Evolutionary conservation across 2,797 vertebrate genomes (phyloP), one percentile per base, ranked within the genome.

Genomic region (Scolopax rusticola): DNA sequence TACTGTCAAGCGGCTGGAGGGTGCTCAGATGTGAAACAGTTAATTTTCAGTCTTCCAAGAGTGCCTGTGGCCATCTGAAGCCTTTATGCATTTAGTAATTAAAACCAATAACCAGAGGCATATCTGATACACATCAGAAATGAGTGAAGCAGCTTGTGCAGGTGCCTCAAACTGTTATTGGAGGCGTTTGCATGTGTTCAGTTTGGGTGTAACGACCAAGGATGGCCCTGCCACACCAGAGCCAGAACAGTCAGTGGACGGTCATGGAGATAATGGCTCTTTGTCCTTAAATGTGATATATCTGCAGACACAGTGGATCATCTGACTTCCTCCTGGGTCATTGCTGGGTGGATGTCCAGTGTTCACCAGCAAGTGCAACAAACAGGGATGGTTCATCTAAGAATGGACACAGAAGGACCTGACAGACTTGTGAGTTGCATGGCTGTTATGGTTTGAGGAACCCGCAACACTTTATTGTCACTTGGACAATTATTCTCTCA

Each of bases 161-260:
- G 17, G 4, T 27, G 50, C 30, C n/a, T 21, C 47, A 48, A 47
- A 24, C 9, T 1, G 4, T 40, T 43, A 15, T 14, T 30, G 25
- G 25, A 17, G 41, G 20, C 7, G 0, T n/a, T 27, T 54, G 48
- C n/a, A 20, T 1, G 1, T 33, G 56, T 48, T 33, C 53, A 17
- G 15, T 45, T 59, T 17, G 40, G 16, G 28, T 40, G 8, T n/a
- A n/a, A 59, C 1, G 2, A 8, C 30, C 2, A 12, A 43, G 32
- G n/a, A 21, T 25, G 68, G 45, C 38, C 18, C 43, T 7, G 4
- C 21, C 36, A 6, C 3, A 3, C 10, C n/a, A 28, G 10, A 51
- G 45, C 38, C 45, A 45, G 50, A 56, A 47, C 14, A 48, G 50
- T 9, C 32, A 15, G 20, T 20, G 56, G 20, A 25, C 5, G 20